These are phyloP conservation scores for Hyperoplus immaculatus DNA, from an alignment of 2,797 vertebrate genomes.

Conservation along the genomic window DNA sequence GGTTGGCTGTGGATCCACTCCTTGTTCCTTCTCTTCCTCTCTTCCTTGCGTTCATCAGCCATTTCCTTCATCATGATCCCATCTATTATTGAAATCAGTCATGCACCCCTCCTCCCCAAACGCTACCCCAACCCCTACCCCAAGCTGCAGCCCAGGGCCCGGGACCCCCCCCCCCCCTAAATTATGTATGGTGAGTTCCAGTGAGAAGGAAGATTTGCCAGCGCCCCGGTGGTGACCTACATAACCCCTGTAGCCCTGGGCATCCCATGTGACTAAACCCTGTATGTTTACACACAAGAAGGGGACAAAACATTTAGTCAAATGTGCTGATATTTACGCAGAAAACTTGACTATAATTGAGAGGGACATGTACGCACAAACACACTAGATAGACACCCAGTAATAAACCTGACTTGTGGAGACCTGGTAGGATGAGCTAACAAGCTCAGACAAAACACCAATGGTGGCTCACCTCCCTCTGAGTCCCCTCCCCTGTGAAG, in stretches of 20 bases:
- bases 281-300: constrained; percentile 45
- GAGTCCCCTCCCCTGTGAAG: constrained; percentile 47
- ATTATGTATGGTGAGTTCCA: constrained; percentile 87
- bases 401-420: constrained; percentile 56
- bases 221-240: constrained; percentile 85
- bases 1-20: constrained; percentile 51
- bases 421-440: constrained; percentile 73
- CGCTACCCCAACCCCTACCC: constrained; percentile 56
- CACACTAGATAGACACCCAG: constrained; percentile 14
- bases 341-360: constrained; percentile 21
- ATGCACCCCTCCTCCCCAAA: constrained; percentile 59
- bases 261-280: constrained; percentile 76
- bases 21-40: constrained; percentile 23
- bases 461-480: constrained; percentile 65
- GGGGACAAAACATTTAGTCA: constrained; percentile 23
- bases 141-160: constrained; percentile 56
- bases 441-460: constrained; percentile 72
- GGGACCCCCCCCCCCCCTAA: constrained; percentile 82
- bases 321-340: constrained; percentile 19
- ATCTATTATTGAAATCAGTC: constrained; percentile 89
- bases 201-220: constrained; percentile 78
- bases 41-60: constrained; percentile 69
- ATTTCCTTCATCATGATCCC: constrained; percentile 75
- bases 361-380: constrained; percentile 19
- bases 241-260: constrained; percentile 86